Evolutionary conservation across 2,888 invertebrate species (phyloP).

Genomic region (Tigriopus californicus): DNA sequence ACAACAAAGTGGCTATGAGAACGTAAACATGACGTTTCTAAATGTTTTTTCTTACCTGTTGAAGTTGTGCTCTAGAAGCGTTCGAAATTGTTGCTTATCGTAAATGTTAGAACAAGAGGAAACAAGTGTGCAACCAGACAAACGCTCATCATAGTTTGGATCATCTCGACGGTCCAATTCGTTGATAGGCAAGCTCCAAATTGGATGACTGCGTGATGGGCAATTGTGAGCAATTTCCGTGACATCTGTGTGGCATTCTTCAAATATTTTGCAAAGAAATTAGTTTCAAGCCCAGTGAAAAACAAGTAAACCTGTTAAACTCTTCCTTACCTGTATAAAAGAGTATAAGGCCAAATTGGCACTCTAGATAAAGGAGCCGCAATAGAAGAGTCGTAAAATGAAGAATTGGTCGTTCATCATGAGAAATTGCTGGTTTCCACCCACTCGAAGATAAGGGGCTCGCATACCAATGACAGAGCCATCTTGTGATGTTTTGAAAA

Average conservation of each 20-base stretch:
- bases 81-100: slow-evolving; percentile 17
- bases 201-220: slow-evolving; percentile 58
- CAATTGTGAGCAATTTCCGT: slow-evolving; percentile 84
- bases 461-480: slow-evolving; percentile 75
- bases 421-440: slow-evolving; percentile 83
- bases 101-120: slow-evolving; percentile 75
- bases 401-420: slow-evolving; percentile 94
- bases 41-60: slow-evolving; percentile 36
- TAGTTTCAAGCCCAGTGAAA: too few relatives aligned
- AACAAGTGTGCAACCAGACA: slow-evolving; percentile 80
- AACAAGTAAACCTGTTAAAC: too few relatives aligned
- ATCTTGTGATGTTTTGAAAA: slow-evolving; percentile 81
- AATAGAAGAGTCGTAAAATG: slow-evolving; percentile 81
- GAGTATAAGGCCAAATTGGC: slow-evolving; percentile 90
- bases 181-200: slow-evolving; percentile 94
- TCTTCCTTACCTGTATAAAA: slow-evolving; percentile 74
- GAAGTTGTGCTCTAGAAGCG: slow-evolving; percentile 46
- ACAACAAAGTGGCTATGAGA: too few relatives aligned
- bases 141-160: slow-evolving; percentile 75
- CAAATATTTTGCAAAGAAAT: too few relatives aligned
- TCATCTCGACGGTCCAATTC: slow-evolving; percentile 82
- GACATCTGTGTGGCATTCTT: slow-evolving; percentile 80
- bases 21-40: too few relatives aligned
- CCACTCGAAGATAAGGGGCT: slow-evolving; percentile 71
- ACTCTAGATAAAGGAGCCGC: slow-evolving; percentile 71